These are phyloP conservation scores for Morphnarchus princeps DNA, from an alignment of 2,113 vertebrate species.

Conservation along the genomic window DNA sequence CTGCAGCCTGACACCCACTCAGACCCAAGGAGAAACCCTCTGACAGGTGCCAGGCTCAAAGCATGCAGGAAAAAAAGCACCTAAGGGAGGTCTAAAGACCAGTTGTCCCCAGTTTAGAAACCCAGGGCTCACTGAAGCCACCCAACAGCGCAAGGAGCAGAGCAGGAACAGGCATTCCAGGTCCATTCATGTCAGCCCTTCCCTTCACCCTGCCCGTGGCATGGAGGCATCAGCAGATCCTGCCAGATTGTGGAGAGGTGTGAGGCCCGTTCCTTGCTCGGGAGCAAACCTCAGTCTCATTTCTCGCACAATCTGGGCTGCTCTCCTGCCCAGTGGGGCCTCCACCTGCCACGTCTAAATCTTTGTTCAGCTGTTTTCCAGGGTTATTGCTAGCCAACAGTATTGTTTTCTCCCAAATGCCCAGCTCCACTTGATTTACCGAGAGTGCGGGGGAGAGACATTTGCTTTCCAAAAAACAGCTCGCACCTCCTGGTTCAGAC, in stretches of 20 bases:
- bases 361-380: neutral
- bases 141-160: neutral
- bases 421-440: neutral
- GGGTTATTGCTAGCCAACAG: neutral
- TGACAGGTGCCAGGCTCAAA: neutral
- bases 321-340: neutral
- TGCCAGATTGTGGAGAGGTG: fast-evolving
- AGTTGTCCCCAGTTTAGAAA: neutral
- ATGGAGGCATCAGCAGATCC: neutral
- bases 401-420: neutral
- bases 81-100: neutral
- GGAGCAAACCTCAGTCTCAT: neutral
- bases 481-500: neutral
- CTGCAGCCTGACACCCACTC: fast-evolving
- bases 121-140: neutral
- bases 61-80: fast-evolving
- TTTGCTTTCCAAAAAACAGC: neutral
- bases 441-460: fast-evolving
- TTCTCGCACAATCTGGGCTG: neutral
- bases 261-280: fast-evolving
- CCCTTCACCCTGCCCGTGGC: fast-evolving
- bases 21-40: neutral
- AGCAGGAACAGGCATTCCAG: neutral
- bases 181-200: neutral
- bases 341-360: neutral